Evolutionary conservation across 1,140 invertebrate genomes (phyloP), one percentile per base, ranked within the genome.

Genomic region (Dufourea novaeangliae): DNA sequence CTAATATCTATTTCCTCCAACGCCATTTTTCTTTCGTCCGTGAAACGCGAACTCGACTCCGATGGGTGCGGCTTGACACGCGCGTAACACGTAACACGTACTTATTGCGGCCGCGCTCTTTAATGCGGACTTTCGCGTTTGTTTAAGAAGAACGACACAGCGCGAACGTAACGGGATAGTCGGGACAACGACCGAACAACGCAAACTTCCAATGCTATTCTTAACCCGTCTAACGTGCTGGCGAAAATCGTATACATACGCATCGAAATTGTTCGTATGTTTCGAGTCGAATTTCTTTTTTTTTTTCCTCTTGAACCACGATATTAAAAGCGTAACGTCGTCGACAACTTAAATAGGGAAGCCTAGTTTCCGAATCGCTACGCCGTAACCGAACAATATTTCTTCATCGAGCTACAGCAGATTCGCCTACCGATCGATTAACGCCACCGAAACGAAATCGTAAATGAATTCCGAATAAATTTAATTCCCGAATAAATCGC

Each of bases 1-100:
- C 83, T 88, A 90, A 92, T 91, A 91, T 92, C 91, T 91, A 90
- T 92, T 92, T 91, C 89, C 90, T 88, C 59, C 67, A 75, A 64
- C 87, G 85, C 86, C 85, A 88, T 89, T 89, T 88, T 89, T 88
- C 86, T 89, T 85, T 75, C 70, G 61, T 85, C 74, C 71, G 75
- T 87, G 84, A 85, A 82, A 84, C 74, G 75, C 72, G 59, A 61
- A 11, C 59, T 69, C 52, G 20, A n/a, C 67, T 34, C 17, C 61
- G 57, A 79, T 87, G 82, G 88, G 88, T 72, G 88, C 83, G 88
- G 88, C 86, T 10, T n/a, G 68, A 69, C 64, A 63, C 69, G 57
- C 79, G 63, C 57, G 37, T 63, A 66, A 46, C 52, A 41, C 68
- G 68, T 79, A 73, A 83, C 56, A 76, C 41, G 52, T 44, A 54